Conservation (phyloP, 1,140 invertebrate genomes). For the Hydropsyche tenuis region DNA sequence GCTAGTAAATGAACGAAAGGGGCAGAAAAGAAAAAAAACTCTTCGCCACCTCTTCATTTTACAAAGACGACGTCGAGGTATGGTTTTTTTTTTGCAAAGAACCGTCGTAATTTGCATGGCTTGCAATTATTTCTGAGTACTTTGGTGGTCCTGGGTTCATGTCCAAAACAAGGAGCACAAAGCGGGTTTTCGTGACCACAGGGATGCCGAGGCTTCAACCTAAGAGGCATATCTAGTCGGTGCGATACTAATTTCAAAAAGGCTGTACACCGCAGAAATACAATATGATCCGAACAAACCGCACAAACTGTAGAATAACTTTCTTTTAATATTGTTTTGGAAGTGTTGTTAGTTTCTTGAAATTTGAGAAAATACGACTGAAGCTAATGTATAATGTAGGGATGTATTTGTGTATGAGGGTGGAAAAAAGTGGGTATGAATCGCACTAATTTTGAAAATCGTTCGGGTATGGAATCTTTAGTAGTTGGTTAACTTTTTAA, state of each 20-base stretch:
- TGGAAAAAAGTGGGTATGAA: no score
- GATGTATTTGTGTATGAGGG: no score
- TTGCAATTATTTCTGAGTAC: slow-evolving; percentile 36
- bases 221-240: background rate
- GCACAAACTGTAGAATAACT: no score
- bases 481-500: no score
- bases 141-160: background rate
- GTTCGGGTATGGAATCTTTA: no score
- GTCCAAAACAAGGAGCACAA: slow-evolving; percentile 22
- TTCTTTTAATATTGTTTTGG: no score
- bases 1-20: background rate
- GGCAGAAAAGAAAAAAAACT: background rate
- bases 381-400: no score
- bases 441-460: no score
- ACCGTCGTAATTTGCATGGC: slow-evolving; percentile 41
- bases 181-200: slow-evolving; percentile 38
- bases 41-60: slow-evolving; percentile 14
- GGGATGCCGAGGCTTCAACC: slow-evolving; percentile 5
- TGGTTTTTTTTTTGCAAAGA: slow-evolving; percentile 29
- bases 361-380: no score
- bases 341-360: no score
- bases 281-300: background rate
- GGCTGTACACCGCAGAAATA: slow-evolving; percentile 10
- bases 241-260: slow-evolving; percentile 1
- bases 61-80: slow-evolving; percentile 20